Conservation (phyloP, 2,797 vertebrate species). For the Anisognathus igniventris region DNA sequence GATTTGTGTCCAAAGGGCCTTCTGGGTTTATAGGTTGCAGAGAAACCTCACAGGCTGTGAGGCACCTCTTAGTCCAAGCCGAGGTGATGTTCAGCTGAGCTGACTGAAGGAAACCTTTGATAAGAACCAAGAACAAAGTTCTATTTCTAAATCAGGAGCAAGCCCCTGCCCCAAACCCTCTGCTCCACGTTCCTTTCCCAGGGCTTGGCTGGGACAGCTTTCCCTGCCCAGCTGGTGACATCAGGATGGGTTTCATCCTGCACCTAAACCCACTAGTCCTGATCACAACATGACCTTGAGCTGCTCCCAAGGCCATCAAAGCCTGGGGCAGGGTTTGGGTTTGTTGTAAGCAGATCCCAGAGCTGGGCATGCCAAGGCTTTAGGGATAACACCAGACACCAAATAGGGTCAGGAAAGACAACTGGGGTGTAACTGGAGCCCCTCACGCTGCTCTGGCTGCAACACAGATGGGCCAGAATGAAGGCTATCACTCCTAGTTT, state of each 20-base stretch:
- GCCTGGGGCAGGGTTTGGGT: neutral
- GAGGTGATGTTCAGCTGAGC: neutral
- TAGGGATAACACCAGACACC: neutral
- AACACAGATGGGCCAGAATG: constrained; percentile 52
- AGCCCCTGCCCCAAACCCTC: neutral
- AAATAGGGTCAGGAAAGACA: constrained; percentile 14
- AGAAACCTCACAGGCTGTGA: neutral
- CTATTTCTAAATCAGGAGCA: neutral
- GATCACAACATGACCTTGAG: neutral
- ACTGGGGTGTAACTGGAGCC: constrained; percentile 27
- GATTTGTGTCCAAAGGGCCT: neutral
- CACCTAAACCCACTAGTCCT: rapidly evolving
- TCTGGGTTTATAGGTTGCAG: rapidly evolving
- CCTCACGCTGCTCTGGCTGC: neutral
- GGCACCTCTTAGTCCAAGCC: neutral
- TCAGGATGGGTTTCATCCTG: rapidly evolving
- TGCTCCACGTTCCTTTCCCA: rapidly evolving
- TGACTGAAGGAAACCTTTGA: neutral
- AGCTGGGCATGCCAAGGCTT: neutral
- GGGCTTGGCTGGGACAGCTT: neutral
- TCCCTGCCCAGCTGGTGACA: neutral
- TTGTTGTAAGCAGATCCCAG: neutral
- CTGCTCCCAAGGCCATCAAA: neutral
- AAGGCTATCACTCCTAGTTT: constrained; percentile 64
- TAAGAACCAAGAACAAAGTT: neutral